Base-by-base conservation (phyloP, 2,888 invertebrate species). In the Drosophila dives region DNA sequence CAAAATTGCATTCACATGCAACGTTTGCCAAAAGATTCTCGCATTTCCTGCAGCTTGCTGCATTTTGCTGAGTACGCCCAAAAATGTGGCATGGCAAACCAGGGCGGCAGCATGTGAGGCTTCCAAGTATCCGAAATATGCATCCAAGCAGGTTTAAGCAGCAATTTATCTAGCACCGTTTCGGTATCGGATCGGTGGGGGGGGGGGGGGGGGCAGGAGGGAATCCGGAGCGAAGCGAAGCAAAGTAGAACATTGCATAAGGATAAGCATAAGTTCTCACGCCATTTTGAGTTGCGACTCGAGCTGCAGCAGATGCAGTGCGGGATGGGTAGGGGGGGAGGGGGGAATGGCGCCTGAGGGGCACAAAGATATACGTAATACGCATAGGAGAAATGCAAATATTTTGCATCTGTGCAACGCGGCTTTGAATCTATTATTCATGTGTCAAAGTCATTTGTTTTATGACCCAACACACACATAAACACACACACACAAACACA, bases 261-360 rank as follows among this genome's bases (percentile, higher is more conserved):
- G 89, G 89, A 88, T 88, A 88, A 88, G 76, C 89, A 86, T 84
- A 83, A 83, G 83, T 79, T 84, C 75, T 80, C 83, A 85, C 88
- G 77, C 85, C 74, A 82, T 87, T 77, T 75, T 75, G 79, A 73
- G 72, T 62, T 81, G 70, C 62, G 45, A 62, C 49, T 34, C 56
- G 33, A 50, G 59, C 34, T n/a, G 32, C 33, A 59, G 12, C 40
- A 53, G 54, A 23, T 20, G 50, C 26, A 50, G 60, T 17, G 33
- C 55, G 20, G n/a, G 11, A 32, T 0, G 0, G n/a, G 33, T 6
- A 6, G 1, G 23, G 32, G 20, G 1, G 8, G 17, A n/a, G 50
- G 4, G 7, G 12, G 6, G 15, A 6, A 45, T 45, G 23, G 1
- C 23, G 45, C 3, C 1, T 29, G n/a, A 38, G 11, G 45, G 78